These are phyloP conservation scores for Sympetrum striolatum DNA, from an alignment of 2,888 invertebrate genomes.

Conservation along the genomic window DNA sequence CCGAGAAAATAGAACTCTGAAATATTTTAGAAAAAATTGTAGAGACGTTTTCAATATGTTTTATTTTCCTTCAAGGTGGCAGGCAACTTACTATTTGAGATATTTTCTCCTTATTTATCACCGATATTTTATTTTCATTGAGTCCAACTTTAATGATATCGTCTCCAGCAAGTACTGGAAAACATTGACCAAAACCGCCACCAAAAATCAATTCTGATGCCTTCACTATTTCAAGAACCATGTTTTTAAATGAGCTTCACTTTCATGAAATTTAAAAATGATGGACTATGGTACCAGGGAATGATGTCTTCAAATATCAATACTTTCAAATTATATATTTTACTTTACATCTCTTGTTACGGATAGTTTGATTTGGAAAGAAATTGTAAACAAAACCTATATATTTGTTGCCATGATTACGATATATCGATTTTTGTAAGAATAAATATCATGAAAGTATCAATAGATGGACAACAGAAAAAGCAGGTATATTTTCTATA, in stretches of 20 bases:
- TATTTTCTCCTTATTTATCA: not conserved
- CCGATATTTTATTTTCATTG: not conserved
- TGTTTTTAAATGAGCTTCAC: not conserved
- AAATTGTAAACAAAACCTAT: too few relatives aligned
- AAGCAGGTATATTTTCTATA: too few relatives aligned
- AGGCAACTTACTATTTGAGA: not conserved
- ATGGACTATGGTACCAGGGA: too few relatives aligned
- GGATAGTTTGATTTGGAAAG: too few relatives aligned
- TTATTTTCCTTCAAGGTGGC: not conserved
- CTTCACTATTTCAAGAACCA: not conserved
- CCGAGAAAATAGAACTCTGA: not conserved
- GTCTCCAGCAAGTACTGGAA: not conserved
- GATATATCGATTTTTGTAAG: too few relatives aligned
- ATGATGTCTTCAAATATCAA: too few relatives aligned
- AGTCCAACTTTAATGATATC: not conserved
- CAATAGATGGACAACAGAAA: too few relatives aligned
- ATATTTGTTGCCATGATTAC: too few relatives aligned
- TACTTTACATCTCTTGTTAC: too few relatives aligned
- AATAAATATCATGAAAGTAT: too few relatives aligned
- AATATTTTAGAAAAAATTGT: not conserved
- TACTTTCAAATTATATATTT: too few relatives aligned
- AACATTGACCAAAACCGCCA: not conserved
- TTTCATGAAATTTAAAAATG: too few relatives aligned
- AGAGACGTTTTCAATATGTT: not conserved
- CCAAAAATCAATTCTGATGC: not conserved